Conservation (phyloP, 2,888 invertebrate genomes). For the Callosobruchus maculatus region DNA sequence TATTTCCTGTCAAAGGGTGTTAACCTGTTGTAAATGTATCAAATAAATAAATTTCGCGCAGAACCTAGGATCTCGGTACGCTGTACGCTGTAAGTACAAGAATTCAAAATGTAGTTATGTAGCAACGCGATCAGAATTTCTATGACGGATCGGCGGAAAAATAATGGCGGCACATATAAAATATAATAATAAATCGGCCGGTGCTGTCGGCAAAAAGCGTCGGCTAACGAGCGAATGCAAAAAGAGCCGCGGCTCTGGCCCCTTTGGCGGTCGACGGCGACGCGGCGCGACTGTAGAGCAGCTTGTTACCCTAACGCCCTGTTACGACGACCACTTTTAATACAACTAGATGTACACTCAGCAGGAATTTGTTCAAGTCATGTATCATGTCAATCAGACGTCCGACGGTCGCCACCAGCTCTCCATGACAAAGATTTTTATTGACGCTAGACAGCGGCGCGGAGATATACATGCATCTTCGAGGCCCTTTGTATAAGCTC, state of each 20-base stretch:
- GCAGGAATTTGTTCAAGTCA: constrained; percentile 38
- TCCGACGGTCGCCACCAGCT: constrained; percentile 7
- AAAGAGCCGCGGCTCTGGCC: not conserved
- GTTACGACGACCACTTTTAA: constrained; percentile 21
- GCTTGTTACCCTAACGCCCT: not conserved
- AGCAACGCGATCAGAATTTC: not conserved
- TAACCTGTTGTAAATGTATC: no score
- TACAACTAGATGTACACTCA: constrained; percentile 40
- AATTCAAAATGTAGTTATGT: not conserved
- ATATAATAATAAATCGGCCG: not conserved
- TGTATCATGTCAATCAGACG: constrained; percentile 40
- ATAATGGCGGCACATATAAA: not conserved
- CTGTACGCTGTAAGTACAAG: not conserved
- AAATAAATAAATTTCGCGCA: no score
- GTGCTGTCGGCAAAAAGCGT: not conserved
- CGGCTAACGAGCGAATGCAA: not conserved
- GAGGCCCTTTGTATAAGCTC: not conserved
- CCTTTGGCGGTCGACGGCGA: not conserved
- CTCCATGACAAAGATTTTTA: not conserved
- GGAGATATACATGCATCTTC: constrained; percentile 9
- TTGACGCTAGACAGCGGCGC: not conserved
- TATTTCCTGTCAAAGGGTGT: no score
- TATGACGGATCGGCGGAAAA: not conserved
- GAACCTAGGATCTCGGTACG: no score
- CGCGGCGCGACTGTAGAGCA: not conserved